Percentiles rank a stretch among this genome's conserved stretches.
Evolutionary conservation across 2,797 vertebrate species (phyloP).

Genomic region (Sebastes steindachneri): DNA sequence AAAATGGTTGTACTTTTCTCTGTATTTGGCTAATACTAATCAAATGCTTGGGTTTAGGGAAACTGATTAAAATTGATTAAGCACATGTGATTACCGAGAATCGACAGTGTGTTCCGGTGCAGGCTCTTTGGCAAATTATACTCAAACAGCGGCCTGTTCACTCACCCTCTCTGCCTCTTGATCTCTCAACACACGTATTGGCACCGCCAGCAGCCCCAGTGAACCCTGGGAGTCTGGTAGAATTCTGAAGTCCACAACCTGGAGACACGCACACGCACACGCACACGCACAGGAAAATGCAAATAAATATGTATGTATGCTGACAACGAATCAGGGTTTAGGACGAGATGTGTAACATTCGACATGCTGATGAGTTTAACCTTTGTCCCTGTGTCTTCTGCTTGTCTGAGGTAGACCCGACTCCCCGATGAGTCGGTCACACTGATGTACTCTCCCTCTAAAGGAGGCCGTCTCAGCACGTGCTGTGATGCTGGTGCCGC

Average conservation of each 20-base stretch:
- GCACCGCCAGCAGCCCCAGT: conserved; percentile 85
- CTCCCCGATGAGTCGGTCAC: conserved; percentile 89
- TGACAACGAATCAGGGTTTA: neutral
- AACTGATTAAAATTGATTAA: neutral
- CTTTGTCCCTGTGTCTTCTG: conserved; percentile 69
- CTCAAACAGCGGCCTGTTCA: neutral
- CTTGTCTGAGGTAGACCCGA: conserved; percentile 88
- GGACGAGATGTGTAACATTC: neutral
- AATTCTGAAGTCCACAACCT: conserved; percentile 68
- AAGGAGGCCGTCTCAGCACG: conserved; percentile 87
- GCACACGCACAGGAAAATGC: neutral
- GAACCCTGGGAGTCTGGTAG: conserved; percentile 68
- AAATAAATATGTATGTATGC: neutral
- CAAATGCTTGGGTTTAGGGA: neutral
- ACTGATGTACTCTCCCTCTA: conserved; percentile 90
- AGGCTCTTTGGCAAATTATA: neutral
- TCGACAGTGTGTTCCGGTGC: neutral
- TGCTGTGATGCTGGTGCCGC: conserved; percentile 12
- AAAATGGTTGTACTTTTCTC: neutral
- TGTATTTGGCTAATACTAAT: neutral
- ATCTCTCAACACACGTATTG: conserved; percentile 88
- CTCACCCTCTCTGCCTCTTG: conserved; percentile 87
- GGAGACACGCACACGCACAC: neutral
- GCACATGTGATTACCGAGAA: neutral
- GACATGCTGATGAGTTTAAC: conserved; percentile 25